Conservation (phyloP, 2,113 vertebrate species). For the Brachyistius frenatus region DNA sequence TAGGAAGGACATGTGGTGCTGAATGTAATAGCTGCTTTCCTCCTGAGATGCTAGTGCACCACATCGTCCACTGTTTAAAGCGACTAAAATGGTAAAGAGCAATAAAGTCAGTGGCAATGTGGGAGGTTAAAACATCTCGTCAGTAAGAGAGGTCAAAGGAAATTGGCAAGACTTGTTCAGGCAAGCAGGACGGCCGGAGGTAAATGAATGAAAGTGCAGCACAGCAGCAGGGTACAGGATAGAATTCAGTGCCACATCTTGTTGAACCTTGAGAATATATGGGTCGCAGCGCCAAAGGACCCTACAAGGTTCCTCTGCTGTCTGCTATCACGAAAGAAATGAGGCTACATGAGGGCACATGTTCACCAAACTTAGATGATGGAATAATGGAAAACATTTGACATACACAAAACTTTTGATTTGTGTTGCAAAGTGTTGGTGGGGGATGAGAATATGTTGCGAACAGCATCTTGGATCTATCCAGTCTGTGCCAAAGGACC, state of each 20-base stretch:
- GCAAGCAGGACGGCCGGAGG: slow-evolving; percentile 32
- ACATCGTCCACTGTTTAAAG: slow-evolving; percentile 1
- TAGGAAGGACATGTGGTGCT: not conserved
- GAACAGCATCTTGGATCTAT: slow-evolving; percentile 26
- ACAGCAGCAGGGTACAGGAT: slow-evolving; percentile 13
- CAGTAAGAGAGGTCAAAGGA: slow-evolving; percentile 29
- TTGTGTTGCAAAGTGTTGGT: slow-evolving; percentile 10
- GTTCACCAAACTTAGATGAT: slow-evolving; percentile 7
- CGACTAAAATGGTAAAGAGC: slow-evolving; percentile 12
- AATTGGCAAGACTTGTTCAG: slow-evolving; percentile 30
- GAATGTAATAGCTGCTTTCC: not conserved
- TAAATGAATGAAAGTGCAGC: slow-evolving; percentile 42
- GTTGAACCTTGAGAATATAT: slow-evolving; percentile 59
- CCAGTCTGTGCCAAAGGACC: not conserved
- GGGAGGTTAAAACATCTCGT: slow-evolving; percentile 26
- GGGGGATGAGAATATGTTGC: slow-evolving; percentile 1
- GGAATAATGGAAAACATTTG: not conserved
- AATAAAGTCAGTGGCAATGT: slow-evolving; percentile 28
- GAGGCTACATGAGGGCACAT: slow-evolving; percentile 3
- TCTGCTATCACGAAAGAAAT: slow-evolving; percentile 34
- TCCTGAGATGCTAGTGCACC: slow-evolving; percentile 7
- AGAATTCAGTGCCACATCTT: slow-evolving; percentile 36
- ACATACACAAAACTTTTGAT: slow-evolving; percentile 9
- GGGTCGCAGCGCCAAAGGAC: slow-evolving; percentile 14
- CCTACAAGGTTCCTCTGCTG: slow-evolving; percentile 7